phyloP scores from a whole-genome alignment of 2,113 vertebrate genomes.

The Drymodes brunneopygia region DNA sequence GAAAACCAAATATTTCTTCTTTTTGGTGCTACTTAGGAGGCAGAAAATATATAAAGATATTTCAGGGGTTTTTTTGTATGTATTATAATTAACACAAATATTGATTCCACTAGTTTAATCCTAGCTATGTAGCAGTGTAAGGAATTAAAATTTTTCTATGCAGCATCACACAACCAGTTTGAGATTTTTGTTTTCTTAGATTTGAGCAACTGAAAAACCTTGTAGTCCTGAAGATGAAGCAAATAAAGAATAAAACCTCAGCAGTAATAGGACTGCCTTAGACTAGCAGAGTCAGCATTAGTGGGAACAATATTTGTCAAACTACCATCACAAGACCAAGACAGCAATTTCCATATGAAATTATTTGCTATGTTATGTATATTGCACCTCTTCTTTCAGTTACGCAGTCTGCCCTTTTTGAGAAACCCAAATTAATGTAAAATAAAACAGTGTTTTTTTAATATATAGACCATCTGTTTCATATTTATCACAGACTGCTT shows the following conservation, averaged over 20 bases:
- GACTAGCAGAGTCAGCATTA: neutral
- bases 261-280: neutral
- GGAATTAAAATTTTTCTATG: neutral
- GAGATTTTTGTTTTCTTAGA: neutral
- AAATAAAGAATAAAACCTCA: slow-evolving; percentile 4
- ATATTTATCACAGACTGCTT: neutral
- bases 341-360: neutral
- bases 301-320: neutral
- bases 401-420: neutral
- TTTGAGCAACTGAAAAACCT: neutral
- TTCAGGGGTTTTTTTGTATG: neutral
- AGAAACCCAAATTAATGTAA: neutral
- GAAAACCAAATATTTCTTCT: neutral
- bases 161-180: neutral
- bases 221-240: neutral
- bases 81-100: neutral
- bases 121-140: neutral
- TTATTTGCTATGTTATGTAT: neutral
- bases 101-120: neutral
- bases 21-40: neutral
- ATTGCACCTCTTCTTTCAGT: neutral
- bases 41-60: neutral
- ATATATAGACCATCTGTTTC: neutral
- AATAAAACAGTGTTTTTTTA: neutral
- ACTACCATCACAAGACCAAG: neutral